These are phyloP conservation scores for Dione juno DNA, from an alignment of 2,888 invertebrate species.

Conservation along the genomic window DNA sequence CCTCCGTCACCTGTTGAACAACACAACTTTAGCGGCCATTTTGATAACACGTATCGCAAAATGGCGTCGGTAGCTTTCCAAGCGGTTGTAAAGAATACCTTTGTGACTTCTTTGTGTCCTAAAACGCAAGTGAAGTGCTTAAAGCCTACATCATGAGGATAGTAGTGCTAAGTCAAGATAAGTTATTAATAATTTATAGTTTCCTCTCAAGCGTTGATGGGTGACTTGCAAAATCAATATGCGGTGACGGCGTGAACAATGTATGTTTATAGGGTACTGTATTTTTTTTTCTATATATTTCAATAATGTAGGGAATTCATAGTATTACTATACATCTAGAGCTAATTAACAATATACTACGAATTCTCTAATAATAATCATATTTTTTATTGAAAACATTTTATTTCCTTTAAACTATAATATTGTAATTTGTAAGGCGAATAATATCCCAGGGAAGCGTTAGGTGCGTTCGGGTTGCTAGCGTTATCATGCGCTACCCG, in stretches of 20 bases:
- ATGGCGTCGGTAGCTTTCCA: slow-evolving; percentile 47
- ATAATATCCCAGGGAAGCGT: slow-evolving; percentile 66
- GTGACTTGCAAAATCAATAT: slow-evolving; percentile 69
- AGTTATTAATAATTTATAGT: slow-evolving; percentile 22
- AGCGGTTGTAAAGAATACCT: slow-evolving; percentile 16
- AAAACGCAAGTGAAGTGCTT: slow-evolving; percentile 23
- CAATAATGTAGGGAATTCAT: slow-evolving; percentile 57
- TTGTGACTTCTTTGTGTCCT: slow-evolving; percentile 12
- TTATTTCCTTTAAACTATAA: not conserved
- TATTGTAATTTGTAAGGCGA: slow-evolving; percentile 20
- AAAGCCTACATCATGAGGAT: slow-evolving; percentile 20
- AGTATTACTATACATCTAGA: slow-evolving; percentile 52
- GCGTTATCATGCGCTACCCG: slow-evolving; percentile 80
- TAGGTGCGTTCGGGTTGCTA: slow-evolving; percentile 74
- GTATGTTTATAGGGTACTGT: slow-evolving; percentile 58
- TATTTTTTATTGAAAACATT: slow-evolving; percentile 3
- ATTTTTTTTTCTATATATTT: slow-evolving; percentile 37
- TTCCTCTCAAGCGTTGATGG: slow-evolving; percentile 68
- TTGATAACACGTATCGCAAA: slow-evolving; percentile 52
- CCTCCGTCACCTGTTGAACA: slow-evolving; percentile 85
- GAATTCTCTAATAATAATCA: slow-evolving; percentile 57
- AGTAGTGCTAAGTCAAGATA: slow-evolving; percentile 23
- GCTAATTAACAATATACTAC: slow-evolving; percentile 55
- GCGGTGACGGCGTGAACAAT: slow-evolving; percentile 72
- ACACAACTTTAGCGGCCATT: slow-evolving; percentile 76